Evolutionary conservation across 2,113 vertebrate species (phyloP), one percentile per base, ranked within the genome.

Genomic region (Heliornis fulica): DNA sequence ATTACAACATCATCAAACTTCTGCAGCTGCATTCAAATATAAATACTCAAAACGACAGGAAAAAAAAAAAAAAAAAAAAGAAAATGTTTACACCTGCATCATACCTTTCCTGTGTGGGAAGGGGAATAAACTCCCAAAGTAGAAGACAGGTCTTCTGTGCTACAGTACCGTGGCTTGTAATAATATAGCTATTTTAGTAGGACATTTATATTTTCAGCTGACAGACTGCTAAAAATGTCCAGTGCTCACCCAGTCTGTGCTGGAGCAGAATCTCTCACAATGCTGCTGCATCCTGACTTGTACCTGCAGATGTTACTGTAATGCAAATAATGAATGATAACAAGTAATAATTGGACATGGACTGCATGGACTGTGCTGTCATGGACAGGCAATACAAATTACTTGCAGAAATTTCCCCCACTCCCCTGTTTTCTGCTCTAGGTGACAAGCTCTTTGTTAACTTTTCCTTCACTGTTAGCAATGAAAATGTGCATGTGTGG

Each of bases 371-470:
- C 69, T 65, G 31, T 43, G 45, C 61, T 90, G 86, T 74, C 92
- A 56, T 20, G 64, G 38, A 80, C 16, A 90, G 77, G 72, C 56
- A 90, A 86, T 57, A 87, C 60, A 89, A 96, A 96, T 71, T 51
- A 78, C 79, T 90, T 63, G 85, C 32, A 36, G 92, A 94, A 89
- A 64, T 91, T 74, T 93, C 87, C 81, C 74, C 69, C 76, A 8
- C 94, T 97, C 80, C 77, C 93, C 94, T 92, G 61, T 94, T 95
- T 94, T 97, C 96, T 95, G 95, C 97, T 98, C 96, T 98, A 98
- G 97, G 98, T 98, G 98, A 98, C 97, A 97, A 97, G 94, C 97
- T 98, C 97, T 98, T 98, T 98, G 92, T 95, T 95, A 96, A 92
- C 83, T 98, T 99, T 98, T 97, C 97, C 95, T 91, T 95, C 70